A percentile compares a stretch with the other conserved stretches of the same genome.
Evolutionary conservation across 2,888 invertebrate genomes (phyloP).

Genomic region (Athrips mouffetella): DNA sequence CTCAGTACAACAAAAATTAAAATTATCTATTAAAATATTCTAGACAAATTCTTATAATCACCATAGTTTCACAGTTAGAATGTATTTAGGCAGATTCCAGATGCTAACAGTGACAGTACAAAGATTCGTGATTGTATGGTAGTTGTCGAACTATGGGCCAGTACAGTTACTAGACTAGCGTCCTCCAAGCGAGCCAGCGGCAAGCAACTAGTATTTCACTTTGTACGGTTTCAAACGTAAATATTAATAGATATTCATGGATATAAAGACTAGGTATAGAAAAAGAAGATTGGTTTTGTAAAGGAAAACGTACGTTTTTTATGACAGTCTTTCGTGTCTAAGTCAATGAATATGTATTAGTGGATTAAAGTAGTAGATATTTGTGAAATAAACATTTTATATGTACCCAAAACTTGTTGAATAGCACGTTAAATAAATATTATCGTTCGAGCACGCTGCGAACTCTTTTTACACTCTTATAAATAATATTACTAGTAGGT

Average conservation of each 20-base stretch:
- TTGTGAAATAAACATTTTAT: constrained; percentile 1
- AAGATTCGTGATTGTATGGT: constrained; percentile 10
- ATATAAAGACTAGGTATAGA: too few relatives aligned
- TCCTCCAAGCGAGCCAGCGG: constrained; percentile 19
- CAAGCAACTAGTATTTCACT: constrained; percentile 12
- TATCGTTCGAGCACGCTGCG: constrained; percentile 46
- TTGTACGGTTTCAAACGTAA: not conserved
- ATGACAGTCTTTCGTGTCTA: too few relatives aligned
- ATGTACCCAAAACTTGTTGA: constrained; percentile 32
- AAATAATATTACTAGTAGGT: constrained; percentile 31
- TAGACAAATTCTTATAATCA: not conserved
- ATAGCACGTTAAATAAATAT: constrained; percentile 41
- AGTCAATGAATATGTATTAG: too few relatives aligned
- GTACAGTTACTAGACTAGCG: constrained; percentile 8
- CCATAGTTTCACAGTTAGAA: not conserved
- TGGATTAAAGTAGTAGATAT: not conserved
- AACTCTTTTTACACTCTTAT: constrained; percentile 39
- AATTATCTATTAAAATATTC: not conserved
- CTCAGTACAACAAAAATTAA: too few relatives aligned
- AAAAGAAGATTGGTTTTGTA: too few relatives aligned
- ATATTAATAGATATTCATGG: not conserved
- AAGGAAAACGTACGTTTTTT: too few relatives aligned
- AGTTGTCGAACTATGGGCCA: constrained; percentile 1
- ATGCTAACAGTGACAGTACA: constrained; percentile 14
- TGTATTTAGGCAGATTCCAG: constrained; percentile 1